Base-by-base conservation (phyloP, 2,888 invertebrate genomes). In the Altica lythri region DNA sequence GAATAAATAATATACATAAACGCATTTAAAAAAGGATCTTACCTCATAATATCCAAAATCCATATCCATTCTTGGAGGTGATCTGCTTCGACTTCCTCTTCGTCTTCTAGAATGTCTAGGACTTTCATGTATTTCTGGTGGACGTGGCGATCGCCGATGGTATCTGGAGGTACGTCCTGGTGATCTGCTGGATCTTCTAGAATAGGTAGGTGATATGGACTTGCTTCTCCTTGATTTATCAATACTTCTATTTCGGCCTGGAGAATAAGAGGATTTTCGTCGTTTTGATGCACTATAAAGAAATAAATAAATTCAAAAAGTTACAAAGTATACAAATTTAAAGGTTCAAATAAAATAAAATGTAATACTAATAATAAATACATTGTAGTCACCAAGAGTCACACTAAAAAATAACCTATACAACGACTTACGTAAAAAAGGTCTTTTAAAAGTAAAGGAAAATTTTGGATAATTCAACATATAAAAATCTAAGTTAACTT, bases 41-140 rank as follows among this genome's bases (percentile, higher is more conserved):
- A 50, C 55, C 50, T 55, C 55, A n/a, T 50, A 50, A 50, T 46
- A 55, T n/a, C 50, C 50, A 37, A 34, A 56, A 30, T 48, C 53
- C n/a, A 42, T 42, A 42, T 53, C 40, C 3, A 46, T 55, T 8
- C 12, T 27, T 10, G 40, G 40, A 2, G 50, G 45, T 8, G 52
- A 44, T 27, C 50, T 22, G n/a, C 53, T 60, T 29, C 45, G 27
- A 2, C 54, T 55, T 27, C 54, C 43, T 14, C 51, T 51, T 2
- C 10, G 16, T 8, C 27, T 40, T 19, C 44, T 30, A 8, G 30
- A 49, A 2, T 30, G 9, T 13, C 30, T 32, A 4, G 30, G 30
- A 32, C 30, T 32, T 2, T 4, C 4, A 2, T 12, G 13, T 12
- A 32, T 32, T 13, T 13, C 13, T 3, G 30, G 30, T 13, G 12